These are phyloP conservation scores for Florisuga fusca DNA, from an alignment of 2,797 vertebrate species.

Conservation along the genomic window DNA sequence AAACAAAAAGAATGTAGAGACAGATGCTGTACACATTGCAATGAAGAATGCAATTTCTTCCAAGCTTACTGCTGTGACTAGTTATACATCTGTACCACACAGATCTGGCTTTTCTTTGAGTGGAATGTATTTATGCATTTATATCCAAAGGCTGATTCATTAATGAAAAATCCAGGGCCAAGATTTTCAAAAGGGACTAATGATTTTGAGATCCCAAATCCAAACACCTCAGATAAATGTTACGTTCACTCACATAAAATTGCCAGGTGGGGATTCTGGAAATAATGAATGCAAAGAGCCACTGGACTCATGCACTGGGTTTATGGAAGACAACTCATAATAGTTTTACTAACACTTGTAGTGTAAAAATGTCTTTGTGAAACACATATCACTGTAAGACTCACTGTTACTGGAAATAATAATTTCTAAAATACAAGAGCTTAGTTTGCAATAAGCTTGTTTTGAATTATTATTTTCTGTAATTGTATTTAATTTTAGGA, in stretches of 20 bases:
- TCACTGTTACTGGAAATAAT: not conserved
- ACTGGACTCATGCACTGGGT: not conserved
- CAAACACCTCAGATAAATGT: not conserved
- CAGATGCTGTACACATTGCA: not conserved
- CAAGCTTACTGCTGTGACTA: not conserved
- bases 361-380: not conserved
- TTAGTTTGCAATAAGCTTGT: not conserved
- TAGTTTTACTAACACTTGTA: not conserved
- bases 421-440: not conserved
- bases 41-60: not conserved
- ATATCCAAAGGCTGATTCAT: not conserved
- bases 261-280: not conserved
- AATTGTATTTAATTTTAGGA: not conserved
- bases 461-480: not conserved
- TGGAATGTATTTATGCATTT: not conserved
- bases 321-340: not conserved
- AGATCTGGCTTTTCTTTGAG: not conserved
- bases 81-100: not conserved
- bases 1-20: not conserved
- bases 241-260: not conserved
- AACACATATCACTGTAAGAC: not conserved
- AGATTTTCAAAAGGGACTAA: not conserved
- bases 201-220: constrained; percentile 1
- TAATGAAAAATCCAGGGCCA: not conserved
- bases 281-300: not conserved